Conservation (phyloP, 2,888 invertebrate species). For the Buathra laborator region DNA sequence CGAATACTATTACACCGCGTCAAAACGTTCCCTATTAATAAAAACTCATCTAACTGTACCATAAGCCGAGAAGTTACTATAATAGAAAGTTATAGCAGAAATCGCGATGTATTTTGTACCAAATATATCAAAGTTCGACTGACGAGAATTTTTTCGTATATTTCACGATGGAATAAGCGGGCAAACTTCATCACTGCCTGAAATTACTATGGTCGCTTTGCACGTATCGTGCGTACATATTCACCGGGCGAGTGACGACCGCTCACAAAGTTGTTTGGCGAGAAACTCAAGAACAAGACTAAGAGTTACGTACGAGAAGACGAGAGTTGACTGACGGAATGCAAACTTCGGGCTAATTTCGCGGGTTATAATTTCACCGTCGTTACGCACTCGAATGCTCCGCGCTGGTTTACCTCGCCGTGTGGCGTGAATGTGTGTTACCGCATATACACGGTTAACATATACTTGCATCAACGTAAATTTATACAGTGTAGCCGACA, state of each 20-base stretch:
- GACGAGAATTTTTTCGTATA: conserved; percentile 53
- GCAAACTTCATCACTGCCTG: conserved; percentile 43
- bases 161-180: conserved; percentile 47
- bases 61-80: no score
- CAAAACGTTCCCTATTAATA: no score
- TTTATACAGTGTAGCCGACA: neutral
- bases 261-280: conserved; percentile 57
- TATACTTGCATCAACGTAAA: neutral
- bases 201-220: neutral
- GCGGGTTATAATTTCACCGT: conserved; percentile 73
- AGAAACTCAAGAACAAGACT: conserved; percentile 51
- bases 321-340: conserved; percentile 45
- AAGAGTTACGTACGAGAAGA: conserved; percentile 12
- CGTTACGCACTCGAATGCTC: conserved; percentile 66
- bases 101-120: no score
- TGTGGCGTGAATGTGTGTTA: neutral
- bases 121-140: conserved; percentile 30
- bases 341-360: conserved; percentile 68
- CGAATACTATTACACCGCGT: no score
- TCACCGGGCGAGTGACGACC: conserved; percentile 48
- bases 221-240: conserved; percentile 18
- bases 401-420: conserved; percentile 7
- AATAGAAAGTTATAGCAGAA: no score
- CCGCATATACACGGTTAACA: conserved; percentile 3
- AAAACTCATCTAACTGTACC: no score